Percentiles rank a stretch among this genome's conserved stretches.
Conservation (phyloP, 2,888 invertebrate species). For the Panzeria rudis region DNA sequence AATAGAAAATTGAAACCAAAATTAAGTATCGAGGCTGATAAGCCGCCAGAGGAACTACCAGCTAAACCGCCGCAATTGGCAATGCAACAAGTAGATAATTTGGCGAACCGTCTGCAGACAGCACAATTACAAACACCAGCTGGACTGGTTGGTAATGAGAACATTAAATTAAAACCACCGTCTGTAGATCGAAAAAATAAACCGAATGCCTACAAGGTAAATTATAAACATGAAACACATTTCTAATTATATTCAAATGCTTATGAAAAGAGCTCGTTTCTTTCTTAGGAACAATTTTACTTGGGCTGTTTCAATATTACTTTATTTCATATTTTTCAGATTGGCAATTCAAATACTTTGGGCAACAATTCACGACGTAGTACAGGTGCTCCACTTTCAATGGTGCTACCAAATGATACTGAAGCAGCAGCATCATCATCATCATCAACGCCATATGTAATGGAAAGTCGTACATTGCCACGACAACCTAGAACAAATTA, state of each 20-base stretch:
- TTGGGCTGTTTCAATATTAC: not conserved
- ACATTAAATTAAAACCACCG: slow-evolving; percentile 83
- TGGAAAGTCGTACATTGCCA: slow-evolving; percentile 82
- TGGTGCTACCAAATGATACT: slow-evolving; percentile 79
- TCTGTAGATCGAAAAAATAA: slow-evolving; percentile 87
- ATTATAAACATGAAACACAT: not conserved
- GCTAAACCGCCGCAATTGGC: slow-evolving; percentile 79
- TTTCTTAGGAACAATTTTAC: not conserved
- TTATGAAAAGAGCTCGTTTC: not conserved
- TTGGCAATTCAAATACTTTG: slow-evolving; percentile 76
- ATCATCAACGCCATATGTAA: slow-evolving; percentile 73
- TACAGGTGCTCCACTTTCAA: slow-evolving; percentile 79
- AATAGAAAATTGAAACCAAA: slow-evolving; percentile 92
- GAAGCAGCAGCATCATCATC: slow-evolving; percentile 67
- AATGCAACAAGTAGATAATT: slow-evolving; percentile 73
- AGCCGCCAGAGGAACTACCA: slow-evolving; percentile 79
- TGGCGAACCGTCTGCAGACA: slow-evolving; percentile 74
- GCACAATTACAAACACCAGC: slow-evolving; percentile 74
- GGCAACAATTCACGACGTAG: slow-evolving; percentile 78
- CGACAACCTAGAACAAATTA: slow-evolving; percentile 78
- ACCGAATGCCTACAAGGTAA: slow-evolving; percentile 85
- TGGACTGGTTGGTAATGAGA: slow-evolving; percentile 68
- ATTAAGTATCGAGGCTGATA: slow-evolving; percentile 78
- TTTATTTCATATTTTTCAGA: slow-evolving; percentile 48
- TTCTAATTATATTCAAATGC: not conserved